A percentile compares a stretch with the other conserved stretches of the same genome.
Conservation (phyloP, 2,888 invertebrate genomes). For the Agrotis clavis region DNA sequence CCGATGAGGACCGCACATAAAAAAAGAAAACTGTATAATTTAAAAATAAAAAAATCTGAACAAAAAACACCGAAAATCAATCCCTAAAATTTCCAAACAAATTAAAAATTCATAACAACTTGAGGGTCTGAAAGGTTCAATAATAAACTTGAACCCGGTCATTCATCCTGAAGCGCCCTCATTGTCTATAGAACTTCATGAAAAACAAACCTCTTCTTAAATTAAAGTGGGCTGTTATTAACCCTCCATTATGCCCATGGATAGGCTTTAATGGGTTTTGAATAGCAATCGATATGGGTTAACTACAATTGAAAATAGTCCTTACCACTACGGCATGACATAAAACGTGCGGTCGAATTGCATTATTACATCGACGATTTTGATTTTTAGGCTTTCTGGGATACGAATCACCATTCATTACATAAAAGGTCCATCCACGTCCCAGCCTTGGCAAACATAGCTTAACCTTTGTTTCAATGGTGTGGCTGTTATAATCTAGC, state of each 20-base stretch:
- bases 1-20: too few relatives aligned
- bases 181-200: conserved; percentile 19
- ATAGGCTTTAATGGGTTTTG: conserved; percentile 17
- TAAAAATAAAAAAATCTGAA: not conserved
- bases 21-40: too few relatives aligned
- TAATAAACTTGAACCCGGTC: conserved; percentile 25
- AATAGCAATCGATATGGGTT: conserved; percentile 29
- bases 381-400: too few relatives aligned
- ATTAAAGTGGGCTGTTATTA: conserved; percentile 36
- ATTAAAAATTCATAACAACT: conserved; percentile 16
- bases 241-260: conserved; percentile 21
- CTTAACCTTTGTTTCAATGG: not conserved
- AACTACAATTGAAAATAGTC: too few relatives aligned
- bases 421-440: not conserved
- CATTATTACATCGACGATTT: too few relatives aligned
- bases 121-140: conserved; percentile 17
- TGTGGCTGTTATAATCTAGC: not conserved
- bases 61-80: not conserved
- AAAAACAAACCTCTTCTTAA: conserved; percentile 29
- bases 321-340: too few relatives aligned
- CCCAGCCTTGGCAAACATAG: not conserved
- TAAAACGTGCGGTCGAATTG: too few relatives aligned
- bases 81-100: not conserved
- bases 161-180: conserved; percentile 23
- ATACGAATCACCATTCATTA: not conserved